Base-by-base conservation (phyloP, 2,797 vertebrate species). In the Heliangelus exortis region DNA sequence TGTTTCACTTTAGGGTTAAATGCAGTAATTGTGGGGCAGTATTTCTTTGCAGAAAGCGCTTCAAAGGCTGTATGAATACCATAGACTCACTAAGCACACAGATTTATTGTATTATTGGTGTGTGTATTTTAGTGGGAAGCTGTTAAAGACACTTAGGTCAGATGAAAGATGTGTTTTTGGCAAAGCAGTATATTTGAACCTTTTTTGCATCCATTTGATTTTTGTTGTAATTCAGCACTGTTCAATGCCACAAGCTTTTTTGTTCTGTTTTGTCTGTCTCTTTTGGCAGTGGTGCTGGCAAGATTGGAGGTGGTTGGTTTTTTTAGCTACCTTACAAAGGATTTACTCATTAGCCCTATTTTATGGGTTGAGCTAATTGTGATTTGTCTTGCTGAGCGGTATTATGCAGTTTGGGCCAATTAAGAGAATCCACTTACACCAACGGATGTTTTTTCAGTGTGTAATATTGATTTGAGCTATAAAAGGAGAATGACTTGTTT, bases 291-390 rank as follows among this genome's bases (percentile, higher is more conserved):
- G 34, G 19, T 84, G 59, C 69, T 93, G 91, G 80, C 85, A 88
- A 86, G 90, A 85, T 91, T 94, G 72, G 73, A 91, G 53, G 36
- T 89, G 34, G 61, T 71, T 93, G 69, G 2, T 3, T 87, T 81
- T 93, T 94, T 89, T 84, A 95, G 74, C 59, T 93, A 90, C 72
- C 90, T 87, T 95, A 96, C 91, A 95, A 96, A 96, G 88, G 84
- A 87, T 96, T 95, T 95, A 92, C 95, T 96, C 92, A 92, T 97
- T 97, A 97, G 89, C 82, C 91, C 89, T 91, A 55, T 97, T 96
- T 96, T 96, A 96, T 95, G 92, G 89, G 89, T 94, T 95, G 94
- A 97, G 88, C 93, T 97, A 97, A 97, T 97, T 97, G 94, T 91
- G 77, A 92, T 96, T 96, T 96, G 93, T 96, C 96, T 97, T 96